phyloP scores from a whole-genome alignment of 2,797 vertebrate species.

The Pipistrellus nathusii region DNA sequence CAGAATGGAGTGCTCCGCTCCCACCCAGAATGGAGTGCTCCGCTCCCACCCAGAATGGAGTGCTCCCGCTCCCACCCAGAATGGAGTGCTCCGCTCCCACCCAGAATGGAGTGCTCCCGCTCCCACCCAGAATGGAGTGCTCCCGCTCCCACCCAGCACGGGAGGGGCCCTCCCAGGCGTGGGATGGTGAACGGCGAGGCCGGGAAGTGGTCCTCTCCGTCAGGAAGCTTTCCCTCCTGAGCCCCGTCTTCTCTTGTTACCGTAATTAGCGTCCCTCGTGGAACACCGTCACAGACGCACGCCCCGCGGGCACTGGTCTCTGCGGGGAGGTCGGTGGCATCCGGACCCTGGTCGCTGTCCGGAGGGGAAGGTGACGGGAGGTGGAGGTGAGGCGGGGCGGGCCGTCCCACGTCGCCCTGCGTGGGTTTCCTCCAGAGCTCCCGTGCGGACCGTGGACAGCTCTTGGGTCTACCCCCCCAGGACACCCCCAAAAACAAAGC shows the following conservation, averaged over 20 bases:
- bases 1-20: too few relatives aligned
- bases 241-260: neutral
- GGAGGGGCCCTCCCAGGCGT: neutral
- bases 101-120: too few relatives aligned
- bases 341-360: neutral
- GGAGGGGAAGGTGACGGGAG: neutral
- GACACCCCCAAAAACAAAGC: neutral
- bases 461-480: neutral
- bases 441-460: neutral
- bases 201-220: neutral
- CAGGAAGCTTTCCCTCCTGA: neutral
- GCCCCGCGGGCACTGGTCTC: neutral
- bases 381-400: neutral
- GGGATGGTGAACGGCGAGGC: constrained; percentile 28
- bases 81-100: too few relatives aligned
- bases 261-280: constrained; percentile 1
- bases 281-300: neutral
- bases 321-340: neutral
- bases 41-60: too few relatives aligned
- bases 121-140: too few relatives aligned
- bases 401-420: neutral
- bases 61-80: too few relatives aligned
- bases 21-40: too few relatives aligned
- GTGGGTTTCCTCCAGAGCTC: neutral
- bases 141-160: neutral